Evolutionary conservation across 2,797 vertebrate species (phyloP), one percentile per base, ranked within the genome.

Genomic region (Todus mexicanus): DNA sequence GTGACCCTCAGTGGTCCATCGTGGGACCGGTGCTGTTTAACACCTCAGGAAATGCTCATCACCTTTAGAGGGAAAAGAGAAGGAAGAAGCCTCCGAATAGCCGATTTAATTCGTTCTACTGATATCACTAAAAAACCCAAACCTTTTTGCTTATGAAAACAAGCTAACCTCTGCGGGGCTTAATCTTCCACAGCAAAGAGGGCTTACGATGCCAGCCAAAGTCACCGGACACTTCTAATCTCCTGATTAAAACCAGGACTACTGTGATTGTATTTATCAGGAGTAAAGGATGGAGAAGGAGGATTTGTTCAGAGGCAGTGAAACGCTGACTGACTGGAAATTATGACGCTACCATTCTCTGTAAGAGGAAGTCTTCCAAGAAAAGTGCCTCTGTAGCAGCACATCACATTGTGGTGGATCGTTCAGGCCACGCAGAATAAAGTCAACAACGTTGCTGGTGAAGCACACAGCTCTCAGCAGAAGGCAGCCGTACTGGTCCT

Each of bases 191-290:
- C 56, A 56, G 85, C 42, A 63, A 93, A 72, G 82, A 42, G 59
- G 27, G 80, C 31, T 80, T 74, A 76, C 77, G 48, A 31, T 5
- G 51, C 42, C 47, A 90, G 73, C 19, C 75, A 38, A 75, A 90
- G 86, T 60, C 87, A 84, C 25, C 5, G 40, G 76, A 78, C 87
- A 75, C 66, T 87, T 69, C 40, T 80, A 77, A 76, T 91, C 88
- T 83, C 70, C 82, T 69, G 90, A 90, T 81, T 85, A 90, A 92
- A 83, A 65, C 13, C 83, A 83, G 59, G 45, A 74, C 21, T 51
- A 43, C 47, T 69, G 22, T 42, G 70, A 90, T 43, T 53, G 70
- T 35, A 75, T 64, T 89, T 89, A 84, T 77, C 60, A 38, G 56
- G 61, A 87, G 43, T 45, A 72, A 88, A 80, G 65, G 83, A 83